Percentiles rank a stretch among this genome's conserved stretches.
Conservation (phyloP, 2,888 invertebrate genomes). For the Paralinhomoeus sp. region DNA sequence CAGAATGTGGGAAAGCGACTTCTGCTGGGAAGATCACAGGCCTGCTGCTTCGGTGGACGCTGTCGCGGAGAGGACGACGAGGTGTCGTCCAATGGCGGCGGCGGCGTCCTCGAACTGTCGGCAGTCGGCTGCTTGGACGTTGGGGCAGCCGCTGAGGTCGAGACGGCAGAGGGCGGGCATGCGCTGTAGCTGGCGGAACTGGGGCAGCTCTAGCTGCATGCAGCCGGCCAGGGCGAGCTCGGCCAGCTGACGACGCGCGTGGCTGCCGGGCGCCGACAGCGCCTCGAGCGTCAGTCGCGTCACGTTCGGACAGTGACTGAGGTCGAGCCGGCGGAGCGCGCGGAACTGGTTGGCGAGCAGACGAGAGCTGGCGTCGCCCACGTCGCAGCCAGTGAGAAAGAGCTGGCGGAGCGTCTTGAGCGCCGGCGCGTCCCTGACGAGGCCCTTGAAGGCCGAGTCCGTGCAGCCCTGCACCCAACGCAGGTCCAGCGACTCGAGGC, state of each 20-base stretch:
- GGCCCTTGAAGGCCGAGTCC: conserved; percentile 1
- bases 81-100: not conserved
- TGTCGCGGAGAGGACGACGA: too few relatives aligned
- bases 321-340: not conserved
- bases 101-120: not conserved
- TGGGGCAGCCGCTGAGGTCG: not conserved
- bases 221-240: conserved; percentile 1
- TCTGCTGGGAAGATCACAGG: too few relatives aligned
- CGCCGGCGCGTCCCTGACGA: not conserved
- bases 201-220: not conserved
- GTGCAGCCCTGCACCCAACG: conserved; percentile 1
- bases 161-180: not conserved
- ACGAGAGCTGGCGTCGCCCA: conserved; percentile 3
- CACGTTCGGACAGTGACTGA: conserved; percentile 1
- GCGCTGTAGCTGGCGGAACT: not conserved
- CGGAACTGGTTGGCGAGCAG: conserved; percentile 3
- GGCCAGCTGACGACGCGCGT: not conserved
- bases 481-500: not conserved
- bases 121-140: not conserved
- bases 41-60: too few relatives aligned
- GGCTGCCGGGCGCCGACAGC: not conserved
- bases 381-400: conserved; percentile 1
- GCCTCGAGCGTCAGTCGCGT: not conserved
- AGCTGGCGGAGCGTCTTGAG: not conserved
- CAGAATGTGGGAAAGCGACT: too few relatives aligned